Conservation (phyloP, 2,113 vertebrate species). For the Sapayoa aenigma region DNA sequence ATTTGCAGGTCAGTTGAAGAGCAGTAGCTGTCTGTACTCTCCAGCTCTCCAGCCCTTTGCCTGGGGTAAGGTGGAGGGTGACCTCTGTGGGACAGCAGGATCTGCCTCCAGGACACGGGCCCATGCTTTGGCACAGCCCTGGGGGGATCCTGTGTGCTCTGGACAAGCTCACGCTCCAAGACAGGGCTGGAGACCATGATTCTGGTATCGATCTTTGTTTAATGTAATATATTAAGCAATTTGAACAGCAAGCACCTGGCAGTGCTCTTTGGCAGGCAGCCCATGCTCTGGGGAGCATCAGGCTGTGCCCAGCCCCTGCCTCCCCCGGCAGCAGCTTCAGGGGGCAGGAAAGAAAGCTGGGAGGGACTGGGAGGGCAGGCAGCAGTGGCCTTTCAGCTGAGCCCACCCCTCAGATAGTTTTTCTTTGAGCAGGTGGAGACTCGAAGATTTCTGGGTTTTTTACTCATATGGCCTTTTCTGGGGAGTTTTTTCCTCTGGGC, state of each 20-base stretch:
- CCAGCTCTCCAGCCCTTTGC: not conserved
- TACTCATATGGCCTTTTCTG: not conserved
- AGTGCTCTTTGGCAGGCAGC: conserved; percentile 12
- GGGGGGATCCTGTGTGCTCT: not conserved
- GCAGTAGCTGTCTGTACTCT: fast-evolving
- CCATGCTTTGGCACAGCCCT: not conserved
- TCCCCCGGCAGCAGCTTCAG: not conserved
- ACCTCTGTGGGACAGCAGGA: not conserved
- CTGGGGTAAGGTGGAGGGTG: not conserved
- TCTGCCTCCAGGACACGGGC: not conserved
- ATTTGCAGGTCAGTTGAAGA: not conserved
- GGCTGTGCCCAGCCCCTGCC: not conserved
- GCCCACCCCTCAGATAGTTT: not conserved
- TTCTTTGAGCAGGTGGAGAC: not conserved
- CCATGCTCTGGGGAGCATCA: not conserved
- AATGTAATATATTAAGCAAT: not conserved
- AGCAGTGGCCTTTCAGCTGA: not conserved
- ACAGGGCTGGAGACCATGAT: not conserved
- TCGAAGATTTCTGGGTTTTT: not conserved
- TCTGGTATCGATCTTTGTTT: not conserved
- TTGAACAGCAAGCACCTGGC: conserved; percentile 2
- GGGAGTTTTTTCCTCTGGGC: not conserved
- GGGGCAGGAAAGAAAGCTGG: not conserved
- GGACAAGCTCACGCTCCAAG: not conserved
- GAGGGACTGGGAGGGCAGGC: not conserved